Conservation (phyloP, 2,113 vertebrate genomes). For the Chamaetylas fuelleborni region DNA sequence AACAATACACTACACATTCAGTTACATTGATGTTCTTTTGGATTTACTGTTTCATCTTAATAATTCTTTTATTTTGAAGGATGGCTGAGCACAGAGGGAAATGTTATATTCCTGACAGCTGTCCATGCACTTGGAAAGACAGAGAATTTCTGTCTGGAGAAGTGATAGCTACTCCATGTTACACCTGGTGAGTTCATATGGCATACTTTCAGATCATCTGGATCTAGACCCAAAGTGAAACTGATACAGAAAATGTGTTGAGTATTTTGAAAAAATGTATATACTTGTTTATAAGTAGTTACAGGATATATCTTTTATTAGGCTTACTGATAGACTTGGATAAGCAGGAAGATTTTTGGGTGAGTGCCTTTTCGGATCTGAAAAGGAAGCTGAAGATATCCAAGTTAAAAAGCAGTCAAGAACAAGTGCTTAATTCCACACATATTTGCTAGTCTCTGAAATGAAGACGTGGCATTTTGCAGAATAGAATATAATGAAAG, state of each 20-base stretch:
- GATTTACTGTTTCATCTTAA: background rate
- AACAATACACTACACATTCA: background rate
- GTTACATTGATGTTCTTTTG: background rate
- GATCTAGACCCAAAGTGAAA: background rate
- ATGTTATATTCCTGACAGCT: slow-evolving; percentile 94
- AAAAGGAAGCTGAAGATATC: background rate
- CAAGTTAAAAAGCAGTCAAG: background rate
- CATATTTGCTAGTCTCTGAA: background rate
- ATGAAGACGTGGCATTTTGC: background rate
- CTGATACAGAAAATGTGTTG: background rate
- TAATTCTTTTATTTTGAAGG: slow-evolving; percentile 69
- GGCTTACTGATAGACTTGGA: background rate
- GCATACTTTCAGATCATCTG: background rate
- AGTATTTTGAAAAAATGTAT: background rate
- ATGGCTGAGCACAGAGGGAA: slow-evolving; percentile 90
- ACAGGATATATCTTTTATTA: background rate
- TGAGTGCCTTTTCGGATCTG: background rate
- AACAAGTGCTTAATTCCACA: background rate
- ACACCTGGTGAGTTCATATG: slow-evolving; percentile 84
- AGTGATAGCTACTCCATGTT: slow-evolving; percentile 90
- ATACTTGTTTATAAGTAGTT: background rate
- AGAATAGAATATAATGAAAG: background rate
- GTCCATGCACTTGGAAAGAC: slow-evolving; percentile 94
- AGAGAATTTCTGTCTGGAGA: slow-evolving; percentile 95
- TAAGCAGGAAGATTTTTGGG: background rate